Conservation (phyloP, 1,140 invertebrate genomes). For the Hylyphantes graminicola region DNA sequence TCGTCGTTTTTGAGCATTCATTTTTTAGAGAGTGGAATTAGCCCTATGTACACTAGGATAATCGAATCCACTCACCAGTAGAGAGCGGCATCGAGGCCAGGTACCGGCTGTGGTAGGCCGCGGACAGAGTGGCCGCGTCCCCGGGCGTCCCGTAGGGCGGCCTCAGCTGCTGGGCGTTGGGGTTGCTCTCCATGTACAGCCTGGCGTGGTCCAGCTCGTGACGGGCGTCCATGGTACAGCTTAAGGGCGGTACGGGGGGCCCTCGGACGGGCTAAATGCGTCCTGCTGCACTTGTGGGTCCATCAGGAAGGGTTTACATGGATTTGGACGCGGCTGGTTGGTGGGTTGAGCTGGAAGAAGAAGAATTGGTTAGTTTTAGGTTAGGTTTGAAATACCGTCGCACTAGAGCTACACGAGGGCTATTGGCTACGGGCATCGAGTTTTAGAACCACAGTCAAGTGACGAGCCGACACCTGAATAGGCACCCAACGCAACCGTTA, state of each 20-base stretch:
- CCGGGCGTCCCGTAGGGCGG: slow-evolving; percentile 39
- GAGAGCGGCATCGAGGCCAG: slow-evolving; percentile 45
- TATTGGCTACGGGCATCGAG: too few relatives aligned
- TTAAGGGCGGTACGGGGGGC: slow-evolving; percentile 23
- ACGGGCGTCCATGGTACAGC: slow-evolving; percentile 21
- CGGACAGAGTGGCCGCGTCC: slow-evolving; percentile 31
- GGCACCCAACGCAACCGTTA: too few relatives aligned
- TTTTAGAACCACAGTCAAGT: too few relatives aligned
- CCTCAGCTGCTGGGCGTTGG: slow-evolving; percentile 41
- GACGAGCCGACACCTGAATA: too few relatives aligned
- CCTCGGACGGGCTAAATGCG: slow-evolving; percentile 6
- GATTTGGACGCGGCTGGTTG: background rate
- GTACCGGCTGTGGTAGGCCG: slow-evolving; percentile 51
- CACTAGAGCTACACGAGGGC: too few relatives aligned
- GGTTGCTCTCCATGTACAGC: slow-evolving; percentile 16
- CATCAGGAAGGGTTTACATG: slow-evolving; percentile 11
- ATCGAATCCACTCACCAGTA: slow-evolving; percentile 32
- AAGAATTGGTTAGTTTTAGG: too few relatives aligned
- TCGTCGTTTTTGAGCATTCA: too few relatives aligned
- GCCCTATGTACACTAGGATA: background rate
- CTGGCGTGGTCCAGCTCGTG: slow-evolving; percentile 47
- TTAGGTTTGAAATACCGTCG: too few relatives aligned
- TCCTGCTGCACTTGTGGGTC: background rate
- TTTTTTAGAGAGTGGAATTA: too few relatives aligned
- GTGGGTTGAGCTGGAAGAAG: too few relatives aligned